Evolutionary conservation across 2,888 invertebrate species (phyloP).

Genomic region (Tiliacea citrago): DNA sequence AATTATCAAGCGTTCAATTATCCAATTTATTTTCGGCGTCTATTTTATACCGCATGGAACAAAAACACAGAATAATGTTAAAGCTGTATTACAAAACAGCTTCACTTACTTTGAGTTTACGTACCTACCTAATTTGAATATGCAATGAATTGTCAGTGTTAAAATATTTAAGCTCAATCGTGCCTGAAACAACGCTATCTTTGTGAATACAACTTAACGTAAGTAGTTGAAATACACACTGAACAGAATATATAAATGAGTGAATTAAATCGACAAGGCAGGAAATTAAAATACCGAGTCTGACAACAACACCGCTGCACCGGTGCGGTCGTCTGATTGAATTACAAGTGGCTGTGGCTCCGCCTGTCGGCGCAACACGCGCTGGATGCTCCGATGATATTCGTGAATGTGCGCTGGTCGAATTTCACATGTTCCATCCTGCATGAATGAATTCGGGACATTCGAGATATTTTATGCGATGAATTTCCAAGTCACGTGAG

Average conservation of each 20-base stretch:
- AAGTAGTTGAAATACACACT: slow-evolving; percentile 5
- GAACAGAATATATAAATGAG: slow-evolving; percentile 18
- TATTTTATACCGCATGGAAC: neutral
- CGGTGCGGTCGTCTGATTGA: slow-evolving; percentile 50
- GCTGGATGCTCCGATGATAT: slow-evolving; percentile 17
- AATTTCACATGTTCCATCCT: slow-evolving; percentile 39
- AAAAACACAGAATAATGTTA: neutral
- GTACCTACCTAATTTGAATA: neutral
- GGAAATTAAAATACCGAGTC: slow-evolving; percentile 72
- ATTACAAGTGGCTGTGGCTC: slow-evolving; percentile 48
- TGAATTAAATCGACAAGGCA: slow-evolving; percentile 43
- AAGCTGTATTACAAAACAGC: neutral
- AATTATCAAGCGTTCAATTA: neutral
- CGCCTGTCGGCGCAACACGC: slow-evolving; percentile 6
- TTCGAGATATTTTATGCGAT: slow-evolving; percentile 44
- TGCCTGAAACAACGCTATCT: neutral
- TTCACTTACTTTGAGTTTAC: neutral
- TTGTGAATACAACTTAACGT: neutral
- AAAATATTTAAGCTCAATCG: neutral
- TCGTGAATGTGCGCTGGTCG: slow-evolving; percentile 13
- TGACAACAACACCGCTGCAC: slow-evolving; percentile 51
- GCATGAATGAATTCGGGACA: slow-evolving; percentile 40
- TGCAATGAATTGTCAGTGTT: neutral
- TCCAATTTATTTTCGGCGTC: neutral
- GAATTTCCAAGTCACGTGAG: slow-evolving; percentile 44